These are phyloP conservation scores for Onychomys arenicola DNA, from an alignment of 2,797 vertebrate species.

Conservation along the genomic window DNA sequence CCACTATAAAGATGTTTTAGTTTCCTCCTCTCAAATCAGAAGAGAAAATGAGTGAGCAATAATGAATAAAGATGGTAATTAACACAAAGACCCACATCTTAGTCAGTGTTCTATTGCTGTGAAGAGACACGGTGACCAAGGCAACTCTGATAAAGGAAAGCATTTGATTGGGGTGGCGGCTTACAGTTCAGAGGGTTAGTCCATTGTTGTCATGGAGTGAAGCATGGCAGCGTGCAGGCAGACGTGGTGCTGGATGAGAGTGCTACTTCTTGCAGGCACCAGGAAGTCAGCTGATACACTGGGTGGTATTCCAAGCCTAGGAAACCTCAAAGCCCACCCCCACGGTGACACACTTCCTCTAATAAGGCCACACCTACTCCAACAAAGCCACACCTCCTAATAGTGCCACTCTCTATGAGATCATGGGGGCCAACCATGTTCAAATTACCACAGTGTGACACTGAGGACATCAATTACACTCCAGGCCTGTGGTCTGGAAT, in stretches of 20 bases:
- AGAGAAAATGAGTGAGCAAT: background rate
- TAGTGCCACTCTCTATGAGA: background rate
- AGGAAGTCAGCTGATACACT: background rate
- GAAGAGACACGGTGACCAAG: background rate
- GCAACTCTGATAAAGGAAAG: background rate
- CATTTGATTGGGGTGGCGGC: too few relatives aligned
- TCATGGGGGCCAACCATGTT: background rate
- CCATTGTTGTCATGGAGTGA: background rate
- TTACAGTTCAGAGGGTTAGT: too few relatives aligned
- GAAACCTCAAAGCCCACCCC: background rate
- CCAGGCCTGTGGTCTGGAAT: background rate
- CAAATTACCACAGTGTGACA: background rate
- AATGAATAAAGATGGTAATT: background rate
- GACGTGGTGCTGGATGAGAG: background rate
- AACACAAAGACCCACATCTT: background rate
- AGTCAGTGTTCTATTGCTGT: background rate
- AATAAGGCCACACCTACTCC: background rate
- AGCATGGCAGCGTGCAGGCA: background rate
- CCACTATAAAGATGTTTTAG: background rate
- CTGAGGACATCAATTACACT: background rate
- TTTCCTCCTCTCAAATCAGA: slow-evolving; percentile 8
- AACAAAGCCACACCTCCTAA: background rate
- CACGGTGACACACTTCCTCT: background rate
- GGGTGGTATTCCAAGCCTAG: background rate
- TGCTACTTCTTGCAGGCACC: background rate